Evolutionary conservation across 2,888 invertebrate genomes (phyloP).

Genomic region (Chaitophorus viminalis): DNA sequence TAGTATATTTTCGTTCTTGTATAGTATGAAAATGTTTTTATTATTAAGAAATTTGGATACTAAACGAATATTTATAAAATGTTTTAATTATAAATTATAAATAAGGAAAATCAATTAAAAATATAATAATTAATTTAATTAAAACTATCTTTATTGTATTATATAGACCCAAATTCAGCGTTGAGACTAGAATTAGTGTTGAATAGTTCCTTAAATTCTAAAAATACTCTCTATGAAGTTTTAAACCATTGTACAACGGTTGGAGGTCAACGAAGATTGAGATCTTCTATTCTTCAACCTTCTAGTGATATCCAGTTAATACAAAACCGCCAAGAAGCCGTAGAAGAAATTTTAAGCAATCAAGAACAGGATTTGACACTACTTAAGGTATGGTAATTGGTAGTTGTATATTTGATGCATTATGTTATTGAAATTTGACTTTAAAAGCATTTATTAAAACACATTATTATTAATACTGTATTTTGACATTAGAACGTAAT

Average conservation of each 20-base stretch:
- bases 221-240: conserved; percentile 74
- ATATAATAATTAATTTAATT: too few relatives aligned
- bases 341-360: conserved; percentile 79
- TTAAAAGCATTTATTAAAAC: background rate
- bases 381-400: conserved; percentile 75
- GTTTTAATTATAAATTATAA: too few relatives aligned
- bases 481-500: conserved; percentile 71
- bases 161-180: conserved; percentile 82
- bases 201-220: conserved; percentile 42
- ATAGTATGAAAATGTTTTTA: too few relatives aligned
- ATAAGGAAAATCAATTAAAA: too few relatives aligned
- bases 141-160: background rate
- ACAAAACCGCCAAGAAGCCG: conserved; percentile 76
- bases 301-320: conserved; percentile 76
- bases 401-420: conserved; percentile 67
- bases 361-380: conserved; percentile 71
- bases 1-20: too few relatives aligned
- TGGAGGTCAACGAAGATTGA: conserved; percentile 81
- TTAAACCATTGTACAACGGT: conserved; percentile 77
- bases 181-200: conserved; percentile 78
- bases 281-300: conserved; percentile 85
- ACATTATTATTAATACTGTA: background rate
- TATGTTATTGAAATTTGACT: background rate
- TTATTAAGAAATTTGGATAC: too few relatives aligned
- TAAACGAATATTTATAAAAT: too few relatives aligned